phyloP scores from a whole-genome alignment of 2,797 vertebrate species.

The Zonotrichia albicollis region DNA sequence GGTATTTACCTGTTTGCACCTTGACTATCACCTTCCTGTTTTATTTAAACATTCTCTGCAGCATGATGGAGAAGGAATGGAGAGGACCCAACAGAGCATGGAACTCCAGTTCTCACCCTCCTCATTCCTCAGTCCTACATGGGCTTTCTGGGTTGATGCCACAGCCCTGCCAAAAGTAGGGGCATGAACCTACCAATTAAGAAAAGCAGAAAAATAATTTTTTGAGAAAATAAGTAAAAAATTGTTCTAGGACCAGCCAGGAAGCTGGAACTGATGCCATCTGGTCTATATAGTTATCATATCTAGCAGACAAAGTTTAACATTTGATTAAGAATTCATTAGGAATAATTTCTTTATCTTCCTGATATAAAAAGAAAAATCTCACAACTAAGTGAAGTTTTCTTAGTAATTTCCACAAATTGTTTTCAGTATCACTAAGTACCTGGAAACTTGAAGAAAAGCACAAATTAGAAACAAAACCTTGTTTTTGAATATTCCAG shows the following conservation, averaged over 20 bases:
- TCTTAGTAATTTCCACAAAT: not conserved
- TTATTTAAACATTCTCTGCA: not conserved
- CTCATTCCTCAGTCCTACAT: not conserved
- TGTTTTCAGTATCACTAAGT: not conserved
- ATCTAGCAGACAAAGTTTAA: not conserved
- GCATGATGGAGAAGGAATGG: not conserved
- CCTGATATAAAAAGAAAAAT: not conserved
- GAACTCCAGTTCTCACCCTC: not conserved
- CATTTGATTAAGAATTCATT: not conserved
- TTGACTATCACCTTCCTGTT: not conserved
- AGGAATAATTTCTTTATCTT: not conserved
- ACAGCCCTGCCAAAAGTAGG: not conserved
- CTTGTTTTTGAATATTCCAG: not conserved
- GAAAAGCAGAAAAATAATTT: not conserved
- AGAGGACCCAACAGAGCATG: not conserved
- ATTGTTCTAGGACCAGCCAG: not conserved
- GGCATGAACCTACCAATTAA: not conserved
- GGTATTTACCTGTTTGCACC: not conserved
- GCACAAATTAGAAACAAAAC: not conserved
- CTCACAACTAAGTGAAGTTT: not conserved
- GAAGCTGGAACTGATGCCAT: constrained; percentile 3
- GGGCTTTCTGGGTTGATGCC: not conserved
- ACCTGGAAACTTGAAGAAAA: not conserved
- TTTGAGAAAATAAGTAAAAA: constrained; percentile 4
- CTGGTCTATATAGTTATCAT: not conserved